Conservation (phyloP, 2,888 invertebrate species). For the Ceratothoa steindachneri region DNA sequence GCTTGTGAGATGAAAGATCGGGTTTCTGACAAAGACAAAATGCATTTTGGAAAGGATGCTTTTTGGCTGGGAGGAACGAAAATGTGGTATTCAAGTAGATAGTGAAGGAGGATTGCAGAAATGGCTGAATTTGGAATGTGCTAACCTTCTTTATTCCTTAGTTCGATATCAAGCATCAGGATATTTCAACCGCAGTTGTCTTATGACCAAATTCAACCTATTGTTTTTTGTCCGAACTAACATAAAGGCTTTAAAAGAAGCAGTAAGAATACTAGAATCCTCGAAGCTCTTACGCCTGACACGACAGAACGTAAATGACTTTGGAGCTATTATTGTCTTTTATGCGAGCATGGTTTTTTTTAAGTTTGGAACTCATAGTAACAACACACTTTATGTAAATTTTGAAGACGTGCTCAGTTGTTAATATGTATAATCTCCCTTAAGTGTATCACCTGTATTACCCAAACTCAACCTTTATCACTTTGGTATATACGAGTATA, state of each 20-base stretch:
- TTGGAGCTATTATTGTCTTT: not conserved
- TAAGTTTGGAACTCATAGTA: not conserved
- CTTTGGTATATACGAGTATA: too few species aligned
- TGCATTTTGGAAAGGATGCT: slow-evolving; percentile 32
- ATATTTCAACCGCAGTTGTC: not conserved
- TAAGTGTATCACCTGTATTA: too few species aligned
- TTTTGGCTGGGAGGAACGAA: slow-evolving; percentile 25
- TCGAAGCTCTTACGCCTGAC: too few species aligned
- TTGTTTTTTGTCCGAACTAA: slow-evolving; percentile 78
- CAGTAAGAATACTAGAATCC: not conserved
- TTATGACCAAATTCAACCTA: slow-evolving; percentile 62
- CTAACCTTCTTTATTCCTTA: slow-evolving; percentile 76
- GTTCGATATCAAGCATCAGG: slow-evolving; percentile 54
- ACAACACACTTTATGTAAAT: too few species aligned
- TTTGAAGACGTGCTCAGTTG: too few species aligned
- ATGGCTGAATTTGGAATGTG: slow-evolving; percentile 83
- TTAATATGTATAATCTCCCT: too few species aligned
- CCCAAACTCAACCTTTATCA: too few species aligned
- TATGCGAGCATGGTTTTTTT: not conserved
- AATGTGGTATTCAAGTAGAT: slow-evolving; percentile 14
- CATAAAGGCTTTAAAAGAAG: slow-evolving; percentile 64
- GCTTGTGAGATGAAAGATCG: slow-evolving; percentile 52
- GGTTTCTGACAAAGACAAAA: slow-evolving; percentile 59
- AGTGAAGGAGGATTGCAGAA: slow-evolving; percentile 54
- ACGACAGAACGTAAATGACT: too few species aligned